phyloP scores from a whole-genome alignment of 1,140 invertebrate species.

The Hypsibius dujardini region DNA sequence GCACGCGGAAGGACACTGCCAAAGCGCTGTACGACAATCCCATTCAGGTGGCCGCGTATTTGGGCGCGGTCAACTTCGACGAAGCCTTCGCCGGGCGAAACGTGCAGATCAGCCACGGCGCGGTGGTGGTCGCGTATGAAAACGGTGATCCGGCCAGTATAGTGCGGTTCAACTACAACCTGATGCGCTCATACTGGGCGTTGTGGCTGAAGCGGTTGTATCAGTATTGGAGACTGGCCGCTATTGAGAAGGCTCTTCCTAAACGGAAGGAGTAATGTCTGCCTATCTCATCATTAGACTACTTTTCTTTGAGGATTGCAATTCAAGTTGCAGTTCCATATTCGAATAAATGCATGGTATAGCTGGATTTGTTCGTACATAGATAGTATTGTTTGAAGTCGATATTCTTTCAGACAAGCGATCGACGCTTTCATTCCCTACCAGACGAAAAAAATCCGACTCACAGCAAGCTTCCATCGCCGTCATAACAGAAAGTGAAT shows the following conservation, averaged over 20 bases:
- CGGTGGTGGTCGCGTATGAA: neutral
- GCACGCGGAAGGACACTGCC: neutral
- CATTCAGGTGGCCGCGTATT: conserved; percentile 3
- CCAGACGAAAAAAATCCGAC: no score
- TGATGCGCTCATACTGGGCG: neutral
- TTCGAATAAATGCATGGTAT: no score
- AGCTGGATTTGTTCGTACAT: no score
- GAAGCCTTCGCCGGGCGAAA: neutral
- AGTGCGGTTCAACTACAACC: neutral
- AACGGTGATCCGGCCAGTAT: neutral
- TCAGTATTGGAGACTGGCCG: neutral
- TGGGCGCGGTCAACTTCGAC: conserved; percentile 1
- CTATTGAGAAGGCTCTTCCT: neutral
- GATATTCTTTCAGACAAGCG: no score
- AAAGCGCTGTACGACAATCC: conserved; percentile 1
- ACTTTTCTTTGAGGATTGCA: no score
- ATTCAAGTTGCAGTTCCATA: no score
- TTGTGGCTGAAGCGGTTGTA: neutral
- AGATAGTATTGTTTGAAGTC: no score
- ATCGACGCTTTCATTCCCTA: no score
- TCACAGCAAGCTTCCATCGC: no score
- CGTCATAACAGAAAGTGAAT: no score
- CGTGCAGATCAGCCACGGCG: neutral
- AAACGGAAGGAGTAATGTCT: neutral
- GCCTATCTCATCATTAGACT: no score